Base-by-base conservation (phyloP, 2,113 vertebrate genomes). In the Charadrius vociferus region DNA sequence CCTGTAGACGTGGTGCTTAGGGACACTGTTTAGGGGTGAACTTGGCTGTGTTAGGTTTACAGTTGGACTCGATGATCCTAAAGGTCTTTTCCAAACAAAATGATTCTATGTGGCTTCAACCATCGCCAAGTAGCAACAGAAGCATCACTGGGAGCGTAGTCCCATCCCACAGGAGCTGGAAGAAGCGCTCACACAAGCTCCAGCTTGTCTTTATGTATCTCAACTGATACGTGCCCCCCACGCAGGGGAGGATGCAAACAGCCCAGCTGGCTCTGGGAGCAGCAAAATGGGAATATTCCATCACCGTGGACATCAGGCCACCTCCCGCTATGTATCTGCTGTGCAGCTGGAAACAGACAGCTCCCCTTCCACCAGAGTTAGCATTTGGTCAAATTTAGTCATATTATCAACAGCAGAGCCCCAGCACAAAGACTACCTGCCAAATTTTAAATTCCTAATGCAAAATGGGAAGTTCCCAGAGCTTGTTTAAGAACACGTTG, bases 1-100 rank as follows among this genome's bases (percentile, higher is more conserved):
- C 0, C 0, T 3, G 23, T 16, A 37, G 49, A 66, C 1, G 9
- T 59, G 58, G 21, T 6, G 17, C 58, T 3, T 12, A 34, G 30
- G 63, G 19, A 65, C 45, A 21, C 1, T 26, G 19, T 30, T 10
- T 21, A 59, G 0, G 2, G 15, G 32, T 32, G 30, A 47, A 29
- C 34, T 41, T 37, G 29, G 26, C 80, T 58, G 21, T 12, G 55
- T 15, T 10, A 30, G 15, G 19, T 14, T 26, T 10, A 59, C 3
- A 7, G 37, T 7, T 36, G 49, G 37, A 22, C 41, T 61, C 1
- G 0, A 18, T 21, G 27, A 30, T 9, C 23, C 21, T 5, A n/a
- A 32, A 68, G 47, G 32, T 49, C 5, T 80, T 66, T 45, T n/a
- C 36, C 77, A 50, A 55, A 8, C 65, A 3, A 2, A 29, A 56